Base-by-base conservation (phyloP, 2,797 vertebrate species). In the Octomys mimax region DNA sequence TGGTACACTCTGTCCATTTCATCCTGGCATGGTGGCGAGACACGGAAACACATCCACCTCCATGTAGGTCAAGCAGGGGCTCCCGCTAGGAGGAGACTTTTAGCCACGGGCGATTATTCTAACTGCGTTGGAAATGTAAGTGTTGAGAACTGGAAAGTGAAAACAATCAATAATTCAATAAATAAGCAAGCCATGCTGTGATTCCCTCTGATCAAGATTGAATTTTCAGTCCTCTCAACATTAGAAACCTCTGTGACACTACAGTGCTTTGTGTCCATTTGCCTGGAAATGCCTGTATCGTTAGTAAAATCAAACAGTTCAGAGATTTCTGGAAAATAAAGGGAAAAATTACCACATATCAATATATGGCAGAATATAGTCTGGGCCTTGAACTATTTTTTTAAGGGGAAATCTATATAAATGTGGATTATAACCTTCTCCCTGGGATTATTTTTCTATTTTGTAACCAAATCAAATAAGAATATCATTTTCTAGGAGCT, bases 211-310 rank as follows among this genome's bases (percentile, higher is more conserved):
- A 96, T 96, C 96, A 96, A 95, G 97, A 97, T 97, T 95, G 96
- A 97, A 97, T 97, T 97, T 97, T 97, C 97, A 96, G 95, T 96
- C 96, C 94, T 95, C 93, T 57, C 75, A 97, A 97, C 97, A 96
- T 94, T 98, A 97, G 95, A 98, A 98, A 96, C 97, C 96, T 96
- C 97, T 94, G 98, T 70, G 92, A 96, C 21, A 94, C 98, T 98
- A 96, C 98, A 98, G 98, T 98, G 98, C 98, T 97, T 98, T 98
- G 98, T 95, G 98, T 97, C 97, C 97, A 98, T 98, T 98, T 91
- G 97, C 98, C 98, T 97, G 98, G 98, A 99, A 99, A 99, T 98
- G 98, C 98, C 98, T 98, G 92, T 95, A 96, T 97, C 97, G 97
- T 96, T 90, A 79, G 92, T 95, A 97, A 97, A 95, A 98, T 94